Evolutionary conservation across 2,113 vertebrate genomes (phyloP).

Genomic region (Agapornis roseicollis): DNA sequence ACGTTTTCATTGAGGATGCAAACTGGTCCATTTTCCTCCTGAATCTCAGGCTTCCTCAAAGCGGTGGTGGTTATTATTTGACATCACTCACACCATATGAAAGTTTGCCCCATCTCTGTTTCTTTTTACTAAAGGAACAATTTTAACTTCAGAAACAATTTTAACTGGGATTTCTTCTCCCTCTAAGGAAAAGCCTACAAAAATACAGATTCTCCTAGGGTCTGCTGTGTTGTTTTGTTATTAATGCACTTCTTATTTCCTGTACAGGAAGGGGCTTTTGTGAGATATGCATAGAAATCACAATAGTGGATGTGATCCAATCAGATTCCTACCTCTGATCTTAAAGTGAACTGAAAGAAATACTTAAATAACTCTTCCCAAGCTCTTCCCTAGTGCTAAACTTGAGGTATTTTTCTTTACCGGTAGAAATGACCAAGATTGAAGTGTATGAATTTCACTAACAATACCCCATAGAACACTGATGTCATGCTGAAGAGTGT

Average conservation of each 20-base stretch:
- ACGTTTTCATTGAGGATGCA: not conserved
- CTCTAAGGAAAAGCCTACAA: not conserved
- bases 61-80: not conserved
- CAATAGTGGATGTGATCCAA: not conserved
- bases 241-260: not conserved
- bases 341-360: not conserved
- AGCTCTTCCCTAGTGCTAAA: not conserved
- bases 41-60: not conserved
- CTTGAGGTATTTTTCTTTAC: not conserved
- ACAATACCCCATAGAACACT: not conserved
- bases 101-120: not conserved
- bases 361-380: not conserved
- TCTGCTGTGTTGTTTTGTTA: not conserved
- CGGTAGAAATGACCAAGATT: not conserved
- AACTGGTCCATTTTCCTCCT: not conserved
- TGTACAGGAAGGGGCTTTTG: not conserved
- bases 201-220: not conserved
- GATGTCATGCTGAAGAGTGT: not conserved
- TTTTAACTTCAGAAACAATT: not conserved
- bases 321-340: not conserved
- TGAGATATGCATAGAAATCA: not conserved
- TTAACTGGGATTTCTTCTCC: not conserved
- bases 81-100: not conserved
- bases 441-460: not conserved
- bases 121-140: not conserved